Conservation (phyloP, 2,113 vertebrate genomes). For the Tachycineta bicolor region DNA sequence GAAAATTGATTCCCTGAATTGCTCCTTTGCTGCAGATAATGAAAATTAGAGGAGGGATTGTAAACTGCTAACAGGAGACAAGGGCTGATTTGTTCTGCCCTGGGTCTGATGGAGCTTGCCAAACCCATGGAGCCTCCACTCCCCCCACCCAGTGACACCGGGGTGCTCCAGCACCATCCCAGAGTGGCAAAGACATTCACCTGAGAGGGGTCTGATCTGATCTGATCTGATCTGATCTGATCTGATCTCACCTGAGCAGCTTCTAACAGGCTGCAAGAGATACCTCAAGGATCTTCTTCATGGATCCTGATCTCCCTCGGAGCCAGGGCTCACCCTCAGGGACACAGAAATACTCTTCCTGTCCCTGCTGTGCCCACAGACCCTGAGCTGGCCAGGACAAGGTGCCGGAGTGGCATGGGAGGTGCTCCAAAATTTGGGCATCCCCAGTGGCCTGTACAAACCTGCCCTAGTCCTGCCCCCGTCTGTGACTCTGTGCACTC, state of each 20-base stretch:
- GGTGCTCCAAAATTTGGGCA: neutral
- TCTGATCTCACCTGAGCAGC: accelerated
- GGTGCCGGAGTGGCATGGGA: neutral
- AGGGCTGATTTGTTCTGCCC: neutral
- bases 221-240: accelerated
- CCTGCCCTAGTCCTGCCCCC: neutral
- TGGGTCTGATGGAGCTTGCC: neutral
- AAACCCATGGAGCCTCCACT: accelerated
- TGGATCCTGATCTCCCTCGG: neutral
- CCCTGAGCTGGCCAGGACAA: neutral
- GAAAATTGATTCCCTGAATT: neutral
- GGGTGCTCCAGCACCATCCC: neutral
- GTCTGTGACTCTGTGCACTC: neutral
- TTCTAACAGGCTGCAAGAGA: neutral
- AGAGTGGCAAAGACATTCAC: neutral
- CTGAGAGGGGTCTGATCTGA: accelerated
- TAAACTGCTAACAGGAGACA: neutral
- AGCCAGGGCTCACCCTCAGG: neutral
- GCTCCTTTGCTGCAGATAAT: neutral
- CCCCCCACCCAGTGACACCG: too few relatives aligned
- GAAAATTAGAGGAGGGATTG: neutral
- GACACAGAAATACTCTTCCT: neutral
- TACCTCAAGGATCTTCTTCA: neutral
- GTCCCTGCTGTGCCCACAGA: neutral
- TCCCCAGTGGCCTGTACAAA: neutral